Evolutionary conservation across 2,888 invertebrate species (phyloP).

Genomic region (Agonopterix alstromeriana): DNA sequence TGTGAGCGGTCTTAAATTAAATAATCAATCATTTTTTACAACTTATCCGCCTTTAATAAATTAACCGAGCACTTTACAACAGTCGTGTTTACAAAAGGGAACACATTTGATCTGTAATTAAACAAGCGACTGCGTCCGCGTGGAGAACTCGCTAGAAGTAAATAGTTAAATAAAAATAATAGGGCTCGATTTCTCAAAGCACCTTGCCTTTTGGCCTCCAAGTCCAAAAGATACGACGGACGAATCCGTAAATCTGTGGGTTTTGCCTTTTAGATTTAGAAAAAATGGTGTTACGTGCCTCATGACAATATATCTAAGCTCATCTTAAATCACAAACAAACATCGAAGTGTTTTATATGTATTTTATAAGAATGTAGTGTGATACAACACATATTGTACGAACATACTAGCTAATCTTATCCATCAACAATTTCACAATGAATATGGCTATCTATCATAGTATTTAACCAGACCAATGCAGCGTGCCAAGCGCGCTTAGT

Average conservation of each 20-base stretch:
- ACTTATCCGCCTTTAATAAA: too few relatives aligned
- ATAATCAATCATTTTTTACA: too few relatives aligned
- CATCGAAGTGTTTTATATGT: slow-evolving; percentile 31
- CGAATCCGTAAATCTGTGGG: background rate
- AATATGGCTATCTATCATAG: slow-evolving; percentile 35
- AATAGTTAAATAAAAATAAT: too few relatives aligned
- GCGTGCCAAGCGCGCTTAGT: slow-evolving; percentile 66
- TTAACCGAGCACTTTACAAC: too few relatives aligned
- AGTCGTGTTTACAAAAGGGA: too few relatives aligned
- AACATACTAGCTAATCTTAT: slow-evolving; percentile 27
- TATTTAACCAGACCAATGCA: slow-evolving; percentile 62
- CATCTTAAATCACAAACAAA: slow-evolving; percentile 35
- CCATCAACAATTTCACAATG: slow-evolving; percentile 29
- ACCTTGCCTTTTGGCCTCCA: background rate
- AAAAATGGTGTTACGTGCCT: slow-evolving; percentile 27
- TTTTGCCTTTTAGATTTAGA: slow-evolving; percentile 1
- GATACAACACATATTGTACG: slow-evolving; percentile 23
- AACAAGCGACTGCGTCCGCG: too few relatives aligned
- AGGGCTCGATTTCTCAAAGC: background rate
- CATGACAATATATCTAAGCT: slow-evolving; percentile 45
- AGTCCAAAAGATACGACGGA: background rate
- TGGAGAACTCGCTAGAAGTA: too few relatives aligned
- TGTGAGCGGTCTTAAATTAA: too few relatives aligned
- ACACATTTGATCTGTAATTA: too few relatives aligned
- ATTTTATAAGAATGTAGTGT: slow-evolving; percentile 27